A percentile compares a stretch with the other conserved stretches of the same genome.
phyloP scores from a whole-genome alignment of 2,888 invertebrate genomes.

The Agonopterix arenella region DNA sequence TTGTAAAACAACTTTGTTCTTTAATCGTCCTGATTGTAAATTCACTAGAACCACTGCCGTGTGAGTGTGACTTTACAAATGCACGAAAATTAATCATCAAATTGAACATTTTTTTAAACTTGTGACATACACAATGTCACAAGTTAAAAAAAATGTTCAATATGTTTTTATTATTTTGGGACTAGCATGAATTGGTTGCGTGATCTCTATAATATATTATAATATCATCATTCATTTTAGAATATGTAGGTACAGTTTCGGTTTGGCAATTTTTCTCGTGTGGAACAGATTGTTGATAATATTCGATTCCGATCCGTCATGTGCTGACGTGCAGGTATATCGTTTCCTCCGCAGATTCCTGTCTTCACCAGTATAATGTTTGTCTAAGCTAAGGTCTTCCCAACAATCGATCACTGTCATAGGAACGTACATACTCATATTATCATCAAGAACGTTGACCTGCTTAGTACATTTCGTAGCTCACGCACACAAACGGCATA shows the following conservation, averaged over 20 bases:
- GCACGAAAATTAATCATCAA: too few relatives aligned
- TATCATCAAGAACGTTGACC: conserved; percentile 66
- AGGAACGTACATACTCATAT: conserved; percentile 43
- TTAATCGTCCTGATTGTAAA: too few relatives aligned
- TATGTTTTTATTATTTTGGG: too few relatives aligned
- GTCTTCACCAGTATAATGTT: conserved; percentile 52
- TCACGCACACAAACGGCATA: conserved; percentile 43
- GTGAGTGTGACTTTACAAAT: too few relatives aligned
- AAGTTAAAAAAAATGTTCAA: too few relatives aligned
- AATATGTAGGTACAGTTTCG: neutral
- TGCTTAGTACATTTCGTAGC: conserved; percentile 48
- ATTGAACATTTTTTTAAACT: too few relatives aligned
- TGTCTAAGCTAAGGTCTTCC: conserved; percentile 59
- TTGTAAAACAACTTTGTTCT: conserved; percentile 11
- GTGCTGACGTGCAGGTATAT: conserved; percentile 43
- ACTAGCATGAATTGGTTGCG: too few relatives aligned
- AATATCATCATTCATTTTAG: neutral
- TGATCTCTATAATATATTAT: too few relatives aligned
- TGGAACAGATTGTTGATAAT: conserved; percentile 19
- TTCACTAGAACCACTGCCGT: too few relatives aligned
- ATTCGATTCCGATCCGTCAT: conserved; percentile 40
- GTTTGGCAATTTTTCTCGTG: conserved; percentile 1
- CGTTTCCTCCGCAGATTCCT: conserved; percentile 41
- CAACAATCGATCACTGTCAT: conserved; percentile 70
- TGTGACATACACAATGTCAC: too few relatives aligned